Evolutionary conservation across 2,888 invertebrate genomes (phyloP).

Genomic region (Clanis bilineata): DNA sequence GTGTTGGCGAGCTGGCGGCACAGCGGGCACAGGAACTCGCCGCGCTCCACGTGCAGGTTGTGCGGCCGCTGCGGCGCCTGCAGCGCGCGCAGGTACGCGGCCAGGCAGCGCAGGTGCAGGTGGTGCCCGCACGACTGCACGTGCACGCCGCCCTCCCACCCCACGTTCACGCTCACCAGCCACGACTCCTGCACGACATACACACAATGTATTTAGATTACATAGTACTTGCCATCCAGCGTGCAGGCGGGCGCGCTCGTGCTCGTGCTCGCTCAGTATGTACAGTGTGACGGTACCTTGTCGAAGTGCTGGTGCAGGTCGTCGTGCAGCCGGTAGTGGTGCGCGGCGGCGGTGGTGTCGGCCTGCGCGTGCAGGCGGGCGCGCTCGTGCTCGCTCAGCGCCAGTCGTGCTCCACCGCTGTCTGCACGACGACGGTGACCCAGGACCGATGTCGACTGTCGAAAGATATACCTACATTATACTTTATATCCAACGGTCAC

Average conservation of each 20-base stretch:
- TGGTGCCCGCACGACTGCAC: constrained; percentile 98
- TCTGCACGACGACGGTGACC: constrained; percentile 84
- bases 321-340: constrained; percentile 89
- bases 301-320: constrained; percentile 89
- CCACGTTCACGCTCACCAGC: constrained; percentile 88
- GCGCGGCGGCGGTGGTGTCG: constrained; percentile 86
- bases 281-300: constrained; percentile 23
- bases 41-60: constrained; percentile 85
- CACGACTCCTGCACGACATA: constrained; percentile 84
- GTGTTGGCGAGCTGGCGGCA: constrained; percentile 91
- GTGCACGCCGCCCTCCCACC: constrained; percentile 96
- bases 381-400: constrained; percentile 78
- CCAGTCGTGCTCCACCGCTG: constrained; percentile 66
- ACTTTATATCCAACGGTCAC: not conserved
- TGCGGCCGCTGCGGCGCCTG: constrained; percentile 89
- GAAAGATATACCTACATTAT: constrained; percentile 10
- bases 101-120: constrained; percentile 96
- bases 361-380: constrained; percentile 68
- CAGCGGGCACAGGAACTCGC: constrained; percentile 97
- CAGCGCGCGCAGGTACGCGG: constrained; percentile 93
- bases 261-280: too few relatives aligned
- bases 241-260: too few relatives aligned
- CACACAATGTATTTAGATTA: not conserved
- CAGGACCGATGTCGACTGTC: constrained; percentile 90
- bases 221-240: too few relatives aligned